phyloP scores from a whole-genome alignment of 2,113 vertebrate genomes.

The Misgurnus mizolepis region DNA sequence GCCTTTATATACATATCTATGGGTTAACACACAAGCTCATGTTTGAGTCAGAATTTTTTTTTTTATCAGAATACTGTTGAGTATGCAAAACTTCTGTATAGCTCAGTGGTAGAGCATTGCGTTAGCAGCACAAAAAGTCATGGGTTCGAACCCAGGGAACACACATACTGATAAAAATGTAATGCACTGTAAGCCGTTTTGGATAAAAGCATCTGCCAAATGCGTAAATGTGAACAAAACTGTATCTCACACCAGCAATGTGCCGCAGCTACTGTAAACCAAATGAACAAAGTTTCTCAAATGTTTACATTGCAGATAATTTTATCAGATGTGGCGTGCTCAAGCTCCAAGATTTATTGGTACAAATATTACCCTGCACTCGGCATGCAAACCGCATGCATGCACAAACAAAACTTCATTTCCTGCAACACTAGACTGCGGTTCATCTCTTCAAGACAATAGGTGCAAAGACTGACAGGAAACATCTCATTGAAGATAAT shows the following conservation, averaged over 20 bases:
- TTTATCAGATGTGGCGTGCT: not conserved
- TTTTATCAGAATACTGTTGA: no score
- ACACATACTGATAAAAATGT: no score
- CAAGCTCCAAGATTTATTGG: not conserved
- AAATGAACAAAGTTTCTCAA: not conserved
- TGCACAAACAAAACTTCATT: not conserved
- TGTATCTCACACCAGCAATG: not conserved
- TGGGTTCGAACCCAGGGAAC: no score
- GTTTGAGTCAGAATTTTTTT: no score
- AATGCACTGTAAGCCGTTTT: no score
- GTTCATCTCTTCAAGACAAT: conserved; percentile 21
- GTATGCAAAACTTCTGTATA: no score
- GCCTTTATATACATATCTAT: no score
- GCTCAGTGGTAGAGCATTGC: no score
- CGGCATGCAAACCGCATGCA: not conserved
- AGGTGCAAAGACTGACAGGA: conserved; percentile 30
- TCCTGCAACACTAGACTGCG: conserved; percentile 24
- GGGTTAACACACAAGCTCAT: no score
- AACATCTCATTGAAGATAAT: not conserved
- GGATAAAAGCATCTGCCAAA: no score
- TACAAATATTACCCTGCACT: not conserved
- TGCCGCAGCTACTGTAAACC: not conserved
- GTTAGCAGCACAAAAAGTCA: no score
- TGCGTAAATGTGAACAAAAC: no score
- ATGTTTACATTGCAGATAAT: not conserved